Evolutionary conservation across 2,113 vertebrate genomes (phyloP), one percentile per base, ranked within the genome.

Genomic region (Salvelinus namaycush): DNA sequence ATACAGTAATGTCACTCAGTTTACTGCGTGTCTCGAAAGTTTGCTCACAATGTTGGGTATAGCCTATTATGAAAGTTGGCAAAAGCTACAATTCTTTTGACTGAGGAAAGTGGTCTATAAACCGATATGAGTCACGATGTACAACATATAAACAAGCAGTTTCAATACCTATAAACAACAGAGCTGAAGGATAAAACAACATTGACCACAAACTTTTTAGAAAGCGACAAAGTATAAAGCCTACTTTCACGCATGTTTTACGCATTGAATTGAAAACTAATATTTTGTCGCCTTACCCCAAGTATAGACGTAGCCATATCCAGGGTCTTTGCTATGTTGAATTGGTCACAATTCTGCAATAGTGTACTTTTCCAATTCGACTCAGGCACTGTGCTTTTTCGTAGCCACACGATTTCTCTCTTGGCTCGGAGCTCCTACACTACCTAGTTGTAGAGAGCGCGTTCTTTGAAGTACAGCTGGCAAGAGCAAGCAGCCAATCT

Each of bases 241-340:
- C 54, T 57, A 57, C 88, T 79, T 89, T 88, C 76, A 83, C 70
- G 72, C 79, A 49, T 62, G 87, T 84, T 87, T 83, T 80, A 26
- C 70, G 81, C 82, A 64, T 39, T 20, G 39, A 78, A 14, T 24
- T 18, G 76, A 76, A 82, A 54, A 18, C 51, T 16, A n/a, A 49
- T 64, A 4, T 66, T 64, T 16, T 79, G 95, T 18, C 51, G 51
- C 14, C 97, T 98, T 94, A 99, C 97, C 97, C 97, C 97, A 85
- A 99, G 97, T 91, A 99, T 98, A 93, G 97, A 98, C 93, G 97
- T 99, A 96, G 97, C 97, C 97, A 98, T 99, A 97, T 95, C 97
- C 95, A 93, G 95, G 89, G 86, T 89, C 77, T 89, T 90, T 78
- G 83, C 85, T 81, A 82, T 59, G 83, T n/a, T 76, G 90, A 88